Evolutionary conservation across 2,888 invertebrate genomes (phyloP).

Genomic region (Stramonita haemastoma): DNA sequence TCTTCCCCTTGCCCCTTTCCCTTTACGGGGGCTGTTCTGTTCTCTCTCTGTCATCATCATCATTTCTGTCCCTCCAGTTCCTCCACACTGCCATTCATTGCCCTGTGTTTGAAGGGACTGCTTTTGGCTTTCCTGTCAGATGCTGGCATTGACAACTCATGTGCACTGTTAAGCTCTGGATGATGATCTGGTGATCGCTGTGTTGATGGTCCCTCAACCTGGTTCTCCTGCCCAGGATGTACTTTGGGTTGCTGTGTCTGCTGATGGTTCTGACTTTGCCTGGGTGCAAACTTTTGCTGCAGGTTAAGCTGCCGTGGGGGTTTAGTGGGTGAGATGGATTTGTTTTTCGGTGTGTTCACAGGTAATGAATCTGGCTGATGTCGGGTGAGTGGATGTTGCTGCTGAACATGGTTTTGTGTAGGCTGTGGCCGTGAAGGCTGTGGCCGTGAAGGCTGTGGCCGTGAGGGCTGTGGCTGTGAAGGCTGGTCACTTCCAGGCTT

Average conservation of each 20-base stretch:
- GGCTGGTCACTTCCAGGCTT: not conserved
- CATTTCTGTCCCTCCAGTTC: conserved; percentile 56
- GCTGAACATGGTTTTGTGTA: not conserved
- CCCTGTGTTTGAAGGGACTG: not conserved
- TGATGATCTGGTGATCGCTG: not conserved
- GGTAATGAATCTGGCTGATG: too few species aligned
- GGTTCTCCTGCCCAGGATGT: not conserved
- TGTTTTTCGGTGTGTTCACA: too few species aligned
- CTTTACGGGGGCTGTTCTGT: conserved; percentile 52
- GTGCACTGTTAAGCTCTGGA: not conserved
- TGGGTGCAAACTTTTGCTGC: not conserved
- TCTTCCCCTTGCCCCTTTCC: conserved; percentile 53
- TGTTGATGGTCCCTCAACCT: not conserved
- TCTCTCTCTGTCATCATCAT: conserved; percentile 49
- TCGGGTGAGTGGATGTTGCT: not conserved
- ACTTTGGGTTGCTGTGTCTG: not conserved
- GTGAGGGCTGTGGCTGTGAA: not conserved
- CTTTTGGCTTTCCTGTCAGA: conserved; percentile 27
- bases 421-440: not conserved
- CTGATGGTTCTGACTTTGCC: not conserved
- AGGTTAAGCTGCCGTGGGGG: conserved; percentile 24
- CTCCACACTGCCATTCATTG: conserved; percentile 56
- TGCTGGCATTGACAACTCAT: conserved; percentile 34
- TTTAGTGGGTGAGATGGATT: too few species aligned
- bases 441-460: not conserved